Base-by-base conservation (phyloP, 2,888 invertebrate genomes). In the Auanema sp. region DNA sequence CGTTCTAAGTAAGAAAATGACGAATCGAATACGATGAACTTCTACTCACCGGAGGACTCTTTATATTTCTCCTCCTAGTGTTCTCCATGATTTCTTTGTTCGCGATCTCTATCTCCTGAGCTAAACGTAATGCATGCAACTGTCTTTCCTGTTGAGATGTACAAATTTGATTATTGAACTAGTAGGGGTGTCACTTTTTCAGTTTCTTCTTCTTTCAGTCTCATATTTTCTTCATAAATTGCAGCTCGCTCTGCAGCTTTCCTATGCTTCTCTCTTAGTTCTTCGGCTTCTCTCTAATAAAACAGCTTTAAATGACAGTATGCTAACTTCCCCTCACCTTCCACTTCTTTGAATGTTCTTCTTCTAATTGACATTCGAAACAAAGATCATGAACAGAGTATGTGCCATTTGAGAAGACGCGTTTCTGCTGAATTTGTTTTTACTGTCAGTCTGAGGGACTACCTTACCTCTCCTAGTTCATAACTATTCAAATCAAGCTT, bases 361-460 rank as follows among this genome's bases (percentile, higher is more conserved):
- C 77, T 61, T 77, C 77, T 11, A 69, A 60, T 43, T 61, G 64
- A 59, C 77, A 77, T 52, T 77, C 75, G 16, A 66, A 74, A 60
- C 77, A 77, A 1, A 77, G 64, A 40, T 74, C 74, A 40, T 68
- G 67, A 24, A 66, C 66, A 21, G 60, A 61, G 50, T 66, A 62
- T 1, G 66, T 60, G 11, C 66, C 64, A 11, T 59, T 50, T 14
- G 8, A 33, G n/a, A 55, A 14, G 21, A 12, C 4, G 24, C 51
- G 33, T 47, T 33, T 33, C 33, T 33, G 33, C 8, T 5, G 8
- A 33, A 33, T 8, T 5, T 33, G 8, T 33, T 33, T 33, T 3
- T 5, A n/a, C n/a, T n/a, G n/a, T n/a, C n/a, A 33, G 8, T 33
- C 33, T 33, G 8, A 33, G 8, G 33, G 8, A 33, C 33, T 5